These are phyloP conservation scores for Hoplodrina ambigua DNA, from an alignment of 2,888 invertebrate species.

Conservation along the genomic window DNA sequence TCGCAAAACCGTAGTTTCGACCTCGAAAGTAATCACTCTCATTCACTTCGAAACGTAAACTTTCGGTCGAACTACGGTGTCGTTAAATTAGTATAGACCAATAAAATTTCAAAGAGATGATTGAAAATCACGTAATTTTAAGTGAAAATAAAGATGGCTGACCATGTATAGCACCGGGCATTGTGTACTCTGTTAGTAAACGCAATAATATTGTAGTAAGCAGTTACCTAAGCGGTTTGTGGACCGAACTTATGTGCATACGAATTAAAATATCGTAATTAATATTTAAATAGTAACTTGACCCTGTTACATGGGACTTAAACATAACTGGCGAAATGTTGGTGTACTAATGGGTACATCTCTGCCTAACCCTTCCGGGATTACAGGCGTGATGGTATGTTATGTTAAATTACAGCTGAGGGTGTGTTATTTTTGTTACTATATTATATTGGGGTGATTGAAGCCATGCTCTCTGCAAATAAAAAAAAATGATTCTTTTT, in stretches of 20 bases:
- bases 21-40: neutral
- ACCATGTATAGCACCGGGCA: conserved; percentile 19
- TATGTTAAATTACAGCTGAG: no score
- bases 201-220: conserved; percentile 42
- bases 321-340: no score
- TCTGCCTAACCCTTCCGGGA: no score
- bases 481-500: no score
- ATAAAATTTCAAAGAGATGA: conserved; percentile 9
- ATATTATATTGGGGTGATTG: no score
- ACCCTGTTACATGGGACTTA: no score
- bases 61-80: neutral
- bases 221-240: conserved; percentile 44
- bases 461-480: no score
- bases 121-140: conserved; percentile 52
- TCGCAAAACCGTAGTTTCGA: conserved; percentile 12
- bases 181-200: conserved; percentile 46
- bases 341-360: no score
- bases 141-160: conserved; percentile 21
- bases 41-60: neutral
- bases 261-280: neutral
- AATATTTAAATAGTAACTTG: no score
- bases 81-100: conserved; percentile 12
- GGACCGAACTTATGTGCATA: conserved; percentile 17
- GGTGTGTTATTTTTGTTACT: no score
- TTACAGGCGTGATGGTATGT: no score